phyloP scores from a whole-genome alignment of 1,140 invertebrate species.

The Rhagoletis zephyria region DNA sequence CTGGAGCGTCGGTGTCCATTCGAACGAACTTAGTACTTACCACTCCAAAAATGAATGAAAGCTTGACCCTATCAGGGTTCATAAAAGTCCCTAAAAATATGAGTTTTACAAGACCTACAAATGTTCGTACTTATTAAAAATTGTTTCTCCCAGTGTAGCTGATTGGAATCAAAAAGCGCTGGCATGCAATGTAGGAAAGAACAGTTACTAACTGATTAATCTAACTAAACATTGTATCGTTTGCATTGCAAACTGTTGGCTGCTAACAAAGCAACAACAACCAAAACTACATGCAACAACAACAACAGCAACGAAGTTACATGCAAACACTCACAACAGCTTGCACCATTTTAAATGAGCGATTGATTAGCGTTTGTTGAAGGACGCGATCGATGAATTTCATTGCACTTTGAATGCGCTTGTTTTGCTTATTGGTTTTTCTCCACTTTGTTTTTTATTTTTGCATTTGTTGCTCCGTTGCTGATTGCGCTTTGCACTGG shows the following conservation, averaged over 20 bases:
- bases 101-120: too few relatives aligned
- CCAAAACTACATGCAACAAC: not conserved
- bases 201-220: slow-evolving; percentile 7
- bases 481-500: not conserved
- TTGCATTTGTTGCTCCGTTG: not conserved
- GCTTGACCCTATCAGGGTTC: too few relatives aligned
- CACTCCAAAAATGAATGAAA: too few relatives aligned
- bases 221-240: not conserved
- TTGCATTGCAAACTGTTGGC: not conserved
- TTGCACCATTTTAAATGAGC: slow-evolving; percentile 48
- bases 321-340: not conserved
- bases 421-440: not conserved
- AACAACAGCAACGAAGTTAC: not conserved
- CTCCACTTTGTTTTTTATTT: not conserved
- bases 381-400: slow-evolving; percentile 44
- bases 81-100: too few relatives aligned
- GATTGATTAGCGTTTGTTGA: slow-evolving; percentile 34
- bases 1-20: too few relatives aligned
- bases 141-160: slow-evolving; percentile 6
- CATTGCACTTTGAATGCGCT: slow-evolving; percentile 14
- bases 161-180: not conserved
- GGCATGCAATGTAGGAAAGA: slow-evolving; percentile 37
- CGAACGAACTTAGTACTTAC: too few relatives aligned
- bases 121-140: too few relatives aligned
- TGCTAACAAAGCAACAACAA: not conserved